Base-by-base conservation (phyloP, 2,888 invertebrate species). In the Scelioninae gen. 2 region DNA sequence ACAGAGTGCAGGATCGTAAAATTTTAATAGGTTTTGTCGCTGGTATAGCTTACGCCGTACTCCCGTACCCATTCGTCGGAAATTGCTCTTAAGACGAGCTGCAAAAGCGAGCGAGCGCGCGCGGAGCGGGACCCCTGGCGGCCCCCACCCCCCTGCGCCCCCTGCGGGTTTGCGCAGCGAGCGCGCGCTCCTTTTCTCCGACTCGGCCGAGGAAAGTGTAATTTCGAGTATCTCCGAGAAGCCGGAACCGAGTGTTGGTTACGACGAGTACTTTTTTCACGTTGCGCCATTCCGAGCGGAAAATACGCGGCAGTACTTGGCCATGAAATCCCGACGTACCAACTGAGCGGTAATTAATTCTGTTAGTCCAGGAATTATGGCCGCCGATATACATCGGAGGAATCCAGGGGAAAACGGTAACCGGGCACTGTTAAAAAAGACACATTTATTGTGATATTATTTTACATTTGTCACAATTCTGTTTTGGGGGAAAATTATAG, bases 21-120 rank as follows among this genome's bases (percentile, higher is more conserved):
- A 74, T 74, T 74, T 74, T 71, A 74, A 71, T 68, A 71, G 74
- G 71, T 74, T 74, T 74, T 74, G 74, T 74, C 71, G 74, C 71
- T 57, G 53, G 68, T 68, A 72, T 68, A 72, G 68, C 74, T 72
- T 75, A 68, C 71, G 52, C 64, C 68, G 60, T 71, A 4, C 60
- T 68, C 72, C 68, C 68, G 65, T 75, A 75, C 55, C 74, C 43
- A 72, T 75, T 75, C 74, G 74, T 64, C 64, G 74, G 74, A 75
- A 75, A 75, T 75, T 75, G 74, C 74, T 75, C 71, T 68, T 75
- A 75, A 75, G 74, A 75, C 74, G 72, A 75, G 74, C 74, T 72
- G 71, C 64, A 75, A 69, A 74, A 75, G 74, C 68, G 69, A 64
- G 68, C 57, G 67, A 52, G 57, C 37, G 5, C 57, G 67, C 57